These are phyloP conservation scores for Nyctalus aviator DNA, from an alignment of 2,797 vertebrate genomes.

Conservation along the genomic window DNA sequence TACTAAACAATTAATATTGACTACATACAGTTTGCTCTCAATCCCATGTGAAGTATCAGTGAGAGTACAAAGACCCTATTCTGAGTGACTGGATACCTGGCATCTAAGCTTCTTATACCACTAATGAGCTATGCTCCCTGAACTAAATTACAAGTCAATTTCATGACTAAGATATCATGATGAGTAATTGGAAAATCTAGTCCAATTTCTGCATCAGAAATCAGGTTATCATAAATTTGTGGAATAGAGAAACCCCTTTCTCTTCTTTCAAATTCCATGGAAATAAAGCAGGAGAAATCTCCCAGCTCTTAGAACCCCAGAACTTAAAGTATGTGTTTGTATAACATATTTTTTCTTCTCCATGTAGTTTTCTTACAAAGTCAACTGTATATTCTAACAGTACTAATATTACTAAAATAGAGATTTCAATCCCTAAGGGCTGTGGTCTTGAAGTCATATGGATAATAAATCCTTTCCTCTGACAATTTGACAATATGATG, in stretches of 20 bases:
- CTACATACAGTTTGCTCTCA: background rate
- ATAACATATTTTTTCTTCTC: background rate
- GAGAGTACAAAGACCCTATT: background rate
- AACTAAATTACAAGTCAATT: background rate
- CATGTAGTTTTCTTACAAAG: background rate
- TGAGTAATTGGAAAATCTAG: background rate
- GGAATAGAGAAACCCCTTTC: background rate
- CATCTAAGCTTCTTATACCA: background rate
- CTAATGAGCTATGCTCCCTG: background rate
- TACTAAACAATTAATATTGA: background rate
- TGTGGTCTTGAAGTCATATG: background rate
- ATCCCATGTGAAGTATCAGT: background rate
- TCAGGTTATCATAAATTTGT: conserved; percentile 6
- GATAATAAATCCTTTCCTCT: background rate
- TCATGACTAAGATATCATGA: background rate
- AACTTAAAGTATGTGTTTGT: background rate
- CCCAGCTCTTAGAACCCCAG: background rate
- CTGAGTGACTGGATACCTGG: background rate
- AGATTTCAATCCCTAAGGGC: background rate
- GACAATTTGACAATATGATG: background rate
- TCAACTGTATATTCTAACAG: background rate
- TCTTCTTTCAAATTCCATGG: background rate
- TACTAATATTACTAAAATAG: background rate
- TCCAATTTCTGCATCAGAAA: background rate
- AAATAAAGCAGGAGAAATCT: background rate